Evolutionary conservation across 35 echinoderm and acorn worm genomes (phyloP), one percentile per base, ranked within the genome.

Genomic region (Apostichopus californicus): DNA sequence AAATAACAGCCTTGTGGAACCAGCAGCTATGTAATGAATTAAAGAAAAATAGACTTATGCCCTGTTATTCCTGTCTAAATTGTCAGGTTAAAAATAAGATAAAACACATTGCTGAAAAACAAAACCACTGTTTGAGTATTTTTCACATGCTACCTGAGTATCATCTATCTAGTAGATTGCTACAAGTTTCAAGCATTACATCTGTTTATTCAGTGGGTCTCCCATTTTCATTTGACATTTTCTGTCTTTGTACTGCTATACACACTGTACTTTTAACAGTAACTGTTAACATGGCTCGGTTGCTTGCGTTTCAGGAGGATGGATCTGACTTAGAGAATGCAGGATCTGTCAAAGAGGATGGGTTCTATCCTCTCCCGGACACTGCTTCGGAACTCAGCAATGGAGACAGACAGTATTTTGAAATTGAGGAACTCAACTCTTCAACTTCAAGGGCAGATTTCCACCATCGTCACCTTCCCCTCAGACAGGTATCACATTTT

Each of bases 351-450:
- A 28, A 25, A 20, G 90, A 95, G 54, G 96, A 98, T 46, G 96
- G 96, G 18, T 90, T 94, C 15, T 98, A 94, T 80, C 96, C 96
- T 59, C 92, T 98, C 9, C 96, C 96, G 17, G 94, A 98, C 26
- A 95, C 96, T n/a, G 90, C 92, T 8, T 98, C 94, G 4, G 96
- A 98, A 59, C 60, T 92, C 12, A 95, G 96, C 78, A 83, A 95
- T 26, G 78, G 21, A 54, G 93, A 88, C 78, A 87, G 55, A 73
- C 78, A 57, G 53, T 52, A 58, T 1, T 65, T 86, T n/a, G 75
- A 88, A 57, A 73, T 80, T 15, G 68, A 95, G 12, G 85, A 72
- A 14, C 60, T 78, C n/a, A 93, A 55, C 8, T 1, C 53, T 11
- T 20, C 57, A 8, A 86, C 10, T 6, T 25, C 46, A 72, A 56